These are phyloP conservation scores for Epizoanthus illoricatus DNA, from an alignment of 92 coral and sea anemone genomes.

Conservation along the genomic window DNA sequence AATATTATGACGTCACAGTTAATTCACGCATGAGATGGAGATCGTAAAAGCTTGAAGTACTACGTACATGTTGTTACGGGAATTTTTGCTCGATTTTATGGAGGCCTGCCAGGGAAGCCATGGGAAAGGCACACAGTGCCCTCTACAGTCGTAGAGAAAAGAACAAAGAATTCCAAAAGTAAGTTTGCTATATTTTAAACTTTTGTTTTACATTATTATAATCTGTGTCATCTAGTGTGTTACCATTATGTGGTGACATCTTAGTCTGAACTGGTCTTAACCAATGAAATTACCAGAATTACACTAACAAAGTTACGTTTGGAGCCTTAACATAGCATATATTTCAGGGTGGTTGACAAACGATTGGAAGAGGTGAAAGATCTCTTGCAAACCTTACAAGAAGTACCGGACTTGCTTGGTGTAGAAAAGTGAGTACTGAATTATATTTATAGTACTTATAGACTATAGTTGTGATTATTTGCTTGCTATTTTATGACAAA, in stretches of 20 bases:
- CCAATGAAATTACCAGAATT: neutral
- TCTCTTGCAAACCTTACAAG: conserved; percentile 14
- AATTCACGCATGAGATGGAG: too few relatives aligned
- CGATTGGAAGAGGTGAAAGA: conserved; percentile 34
- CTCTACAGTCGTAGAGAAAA: conserved; percentile 29
- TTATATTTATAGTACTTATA: neutral
- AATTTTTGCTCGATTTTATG: neutral
- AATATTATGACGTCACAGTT: too few relatives aligned
- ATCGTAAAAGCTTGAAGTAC: too few relatives aligned
- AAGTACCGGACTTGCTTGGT: conserved; percentile 16
- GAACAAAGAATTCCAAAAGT: conserved; percentile 25
- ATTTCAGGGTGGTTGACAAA: conserved; percentile 15
- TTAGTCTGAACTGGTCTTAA: neutral
- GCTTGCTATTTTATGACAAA: neutral
- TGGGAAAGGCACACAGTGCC: conserved; percentile 30
- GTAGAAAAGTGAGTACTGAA: conserved; percentile 1
- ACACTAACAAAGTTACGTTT: neutral
- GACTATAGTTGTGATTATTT: neutral
- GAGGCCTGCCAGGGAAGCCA: neutral
- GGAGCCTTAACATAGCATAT: neutral
- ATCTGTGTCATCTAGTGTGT: neutral
- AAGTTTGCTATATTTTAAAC: neutral
- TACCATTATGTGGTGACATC: neutral
- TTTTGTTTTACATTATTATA: too few relatives aligned
- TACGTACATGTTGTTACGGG: neutral